Evolutionary conservation across 2,888 invertebrate species (phyloP).

Genomic region (Crematogaster levior): DNA sequence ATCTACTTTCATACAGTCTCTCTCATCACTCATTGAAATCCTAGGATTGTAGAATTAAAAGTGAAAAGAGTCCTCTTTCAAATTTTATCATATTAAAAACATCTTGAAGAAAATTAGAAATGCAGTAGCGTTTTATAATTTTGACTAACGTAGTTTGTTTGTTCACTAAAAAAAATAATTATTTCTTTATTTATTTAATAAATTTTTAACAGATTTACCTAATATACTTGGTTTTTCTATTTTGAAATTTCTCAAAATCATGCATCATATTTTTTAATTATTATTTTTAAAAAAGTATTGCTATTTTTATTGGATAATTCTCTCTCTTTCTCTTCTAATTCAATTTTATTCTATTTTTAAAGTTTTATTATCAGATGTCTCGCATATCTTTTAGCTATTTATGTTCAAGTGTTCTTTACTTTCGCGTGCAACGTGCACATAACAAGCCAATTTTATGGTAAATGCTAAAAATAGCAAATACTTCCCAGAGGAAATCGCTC

Average conservation of each 20-base stretch:
- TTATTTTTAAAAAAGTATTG: background rate
- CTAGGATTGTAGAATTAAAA: background rate
- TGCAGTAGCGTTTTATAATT: background rate
- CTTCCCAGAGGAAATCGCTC: slow-evolving; percentile 34
- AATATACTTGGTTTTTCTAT: background rate
- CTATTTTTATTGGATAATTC: background rate
- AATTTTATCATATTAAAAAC: background rate
- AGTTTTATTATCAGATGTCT: background rate
- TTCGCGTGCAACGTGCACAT: background rate
- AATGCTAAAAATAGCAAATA: slow-evolving; percentile 7
- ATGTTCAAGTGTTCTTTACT: background rate
- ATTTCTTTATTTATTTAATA: background rate
- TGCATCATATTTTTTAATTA: background rate
- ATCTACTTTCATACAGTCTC: background rate
- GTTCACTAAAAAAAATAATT: background rate
- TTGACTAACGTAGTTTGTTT: background rate
- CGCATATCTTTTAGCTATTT: background rate
- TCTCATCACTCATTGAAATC: background rate
- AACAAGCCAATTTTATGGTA: slow-evolving; percentile 30
- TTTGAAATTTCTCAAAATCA: no score
- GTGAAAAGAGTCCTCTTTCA: no score
- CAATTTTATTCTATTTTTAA: background rate
- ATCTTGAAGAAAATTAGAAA: background rate
- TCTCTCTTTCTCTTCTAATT: no score
- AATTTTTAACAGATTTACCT: background rate